Evolutionary conservation across 2,113 vertebrate species (phyloP).

Genomic region (Canis aureus): DNA sequence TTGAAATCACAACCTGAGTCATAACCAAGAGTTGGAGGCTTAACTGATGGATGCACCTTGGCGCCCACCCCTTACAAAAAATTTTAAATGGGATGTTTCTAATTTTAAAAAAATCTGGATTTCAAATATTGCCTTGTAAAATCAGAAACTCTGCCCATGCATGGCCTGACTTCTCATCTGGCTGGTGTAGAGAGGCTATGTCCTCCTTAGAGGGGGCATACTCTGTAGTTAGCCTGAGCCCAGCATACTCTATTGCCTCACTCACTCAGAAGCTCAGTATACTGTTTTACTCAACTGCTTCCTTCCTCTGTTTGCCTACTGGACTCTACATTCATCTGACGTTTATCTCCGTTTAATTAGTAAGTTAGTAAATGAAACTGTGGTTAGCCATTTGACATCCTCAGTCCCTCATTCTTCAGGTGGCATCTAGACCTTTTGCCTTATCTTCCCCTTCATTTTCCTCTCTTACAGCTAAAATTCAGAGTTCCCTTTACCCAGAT

Average conservation of each 20-base stretch:
- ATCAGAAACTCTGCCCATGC: not conserved
- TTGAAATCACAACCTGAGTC: not conserved
- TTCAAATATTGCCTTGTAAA: not conserved
- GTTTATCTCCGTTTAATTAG: not conserved
- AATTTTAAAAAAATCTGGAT: not conserved
- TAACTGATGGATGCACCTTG: not conserved
- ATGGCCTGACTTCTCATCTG: not conserved
- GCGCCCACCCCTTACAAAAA: not conserved
- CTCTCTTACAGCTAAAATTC: not conserved
- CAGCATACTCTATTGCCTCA: not conserved
- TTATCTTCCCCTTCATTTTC: not conserved
- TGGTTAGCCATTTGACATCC: not conserved
- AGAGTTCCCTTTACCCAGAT: not conserved
- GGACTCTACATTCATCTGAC: not conserved
- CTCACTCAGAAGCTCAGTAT: not conserved
- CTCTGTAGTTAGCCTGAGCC: not conserved
- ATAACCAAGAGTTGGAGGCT: not conserved
- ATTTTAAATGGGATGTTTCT: not conserved
- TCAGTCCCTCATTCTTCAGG: not conserved
- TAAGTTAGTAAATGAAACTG: not conserved
- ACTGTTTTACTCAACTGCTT: not conserved
- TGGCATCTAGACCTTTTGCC: not conserved
- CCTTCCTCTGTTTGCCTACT: not conserved
- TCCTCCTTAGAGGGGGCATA: not conserved
- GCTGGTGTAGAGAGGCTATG: fast-evolving